Base-by-base conservation (phyloP, 2,888 invertebrate genomes). In the Acleris sparsana region DNA sequence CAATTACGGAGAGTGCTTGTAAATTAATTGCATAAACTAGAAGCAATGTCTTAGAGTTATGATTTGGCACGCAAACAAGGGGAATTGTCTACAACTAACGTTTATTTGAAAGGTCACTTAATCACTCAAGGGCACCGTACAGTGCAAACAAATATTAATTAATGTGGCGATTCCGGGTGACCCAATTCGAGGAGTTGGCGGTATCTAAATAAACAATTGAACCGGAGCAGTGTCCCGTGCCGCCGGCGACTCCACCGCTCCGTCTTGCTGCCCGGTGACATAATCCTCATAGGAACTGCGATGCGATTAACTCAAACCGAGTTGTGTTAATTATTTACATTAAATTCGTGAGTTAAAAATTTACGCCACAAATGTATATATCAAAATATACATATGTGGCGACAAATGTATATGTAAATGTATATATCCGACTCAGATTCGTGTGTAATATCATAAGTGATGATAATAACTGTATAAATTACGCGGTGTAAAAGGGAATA, bases 71-170 rank as follows among this genome's bases (percentile, higher is more conserved):
- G 82, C 82, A 87, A 88, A 85, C 83, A 86, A 81, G 79, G 79
- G 78, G 81, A 85, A 87, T 84, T 82, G 85, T 83, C 85, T 84
- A 79, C 80, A 82, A 82, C 79, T 85, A 87, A 87, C 83, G 81
- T 84, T 84, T 85, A 86, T 88, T 88, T 82, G 86, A 85, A 86
- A 86, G 87, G 87, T 85, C 85, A 80, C 82, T 87, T 89, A 89
- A 89, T 90, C 87, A 88, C 87, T 85, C 85, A 87, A 87, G 86
- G 87, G 85, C 87, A 86, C 78, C 83, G 84, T 85, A 86, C 87
- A 87, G 87, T 87, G 88, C 81, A 86, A 90, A 89, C 88, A 91
- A 90, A 91, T 89, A 91, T 91, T 90, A 91, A 91, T 91, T 90
- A 91, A 86, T 86, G 85, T 84, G 84, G 84, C 84, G 81, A 85